These are phyloP conservation scores for Xestia rhomboidea DNA, from an alignment of 2,888 invertebrate genomes.

Conservation along the genomic window DNA sequence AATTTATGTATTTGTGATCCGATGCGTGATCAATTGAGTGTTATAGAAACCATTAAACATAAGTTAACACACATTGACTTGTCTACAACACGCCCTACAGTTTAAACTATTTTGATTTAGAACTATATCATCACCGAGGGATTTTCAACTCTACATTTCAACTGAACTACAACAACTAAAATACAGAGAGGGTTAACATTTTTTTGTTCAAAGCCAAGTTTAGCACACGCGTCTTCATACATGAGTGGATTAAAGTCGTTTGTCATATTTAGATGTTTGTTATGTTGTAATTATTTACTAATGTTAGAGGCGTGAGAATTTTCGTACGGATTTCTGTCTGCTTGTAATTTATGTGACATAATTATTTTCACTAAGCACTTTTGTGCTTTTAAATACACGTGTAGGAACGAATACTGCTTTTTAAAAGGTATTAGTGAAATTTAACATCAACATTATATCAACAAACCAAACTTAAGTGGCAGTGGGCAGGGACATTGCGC, in stretches of 20 bases:
- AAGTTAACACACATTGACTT: constrained; percentile 78
- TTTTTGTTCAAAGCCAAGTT: constrained; percentile 72
- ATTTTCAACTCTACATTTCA: constrained; percentile 54
- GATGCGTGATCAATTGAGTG: constrained; percentile 88
- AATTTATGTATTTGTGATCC: constrained; percentile 77
- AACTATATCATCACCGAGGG: constrained; percentile 28
- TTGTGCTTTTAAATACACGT: neutral
- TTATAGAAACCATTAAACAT: constrained; percentile 88
- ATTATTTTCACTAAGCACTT: constrained; percentile 10
- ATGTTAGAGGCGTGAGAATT: constrained; percentile 84
- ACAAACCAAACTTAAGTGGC: too few species aligned
- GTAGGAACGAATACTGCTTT: neutral
- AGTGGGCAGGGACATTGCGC: too few species aligned
- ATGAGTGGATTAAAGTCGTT: constrained; percentile 87
- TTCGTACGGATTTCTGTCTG: constrained; percentile 34
- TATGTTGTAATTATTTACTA: constrained; percentile 83
- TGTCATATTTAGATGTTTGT: constrained; percentile 87
- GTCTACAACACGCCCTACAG: constrained; percentile 84
- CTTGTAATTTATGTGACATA: constrained; percentile 6
- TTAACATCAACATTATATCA: too few species aligned
- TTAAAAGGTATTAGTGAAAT: too few species aligned
- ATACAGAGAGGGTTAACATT: constrained; percentile 31
- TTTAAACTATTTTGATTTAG: constrained; percentile 84
- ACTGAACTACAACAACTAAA: constrained; percentile 44
- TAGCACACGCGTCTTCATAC: constrained; percentile 83